phyloP scores from a whole-genome alignment of 2,888 invertebrate genomes.

The Drosophila kanekoi region DNA sequence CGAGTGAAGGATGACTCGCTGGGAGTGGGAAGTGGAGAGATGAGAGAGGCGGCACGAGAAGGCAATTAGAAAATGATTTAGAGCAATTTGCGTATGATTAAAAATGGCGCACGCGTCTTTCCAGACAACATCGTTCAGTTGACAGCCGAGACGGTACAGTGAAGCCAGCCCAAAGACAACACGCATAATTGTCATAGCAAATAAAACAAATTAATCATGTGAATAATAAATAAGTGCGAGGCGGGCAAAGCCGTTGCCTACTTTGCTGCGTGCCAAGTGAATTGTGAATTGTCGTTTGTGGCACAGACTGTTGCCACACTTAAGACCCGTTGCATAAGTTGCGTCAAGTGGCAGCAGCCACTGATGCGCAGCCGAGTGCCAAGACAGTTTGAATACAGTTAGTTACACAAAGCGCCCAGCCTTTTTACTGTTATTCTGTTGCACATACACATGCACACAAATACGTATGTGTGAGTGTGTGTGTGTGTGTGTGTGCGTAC shows the following conservation, averaged over 20 bases:
- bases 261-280: slow-evolving; percentile 16
- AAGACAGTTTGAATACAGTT: slow-evolving; percentile 72
- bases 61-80: slow-evolving; percentile 76
- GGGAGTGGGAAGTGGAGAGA: slow-evolving; percentile 7
- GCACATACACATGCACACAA: slow-evolving; percentile 1
- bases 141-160: slow-evolving; percentile 1
- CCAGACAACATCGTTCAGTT: slow-evolving; percentile 14
- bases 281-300: slow-evolving; percentile 3
- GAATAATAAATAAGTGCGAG: slow-evolving; percentile 31
- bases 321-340: slow-evolving; percentile 50
- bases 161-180: background rate
- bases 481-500: slow-evolving; percentile 19
- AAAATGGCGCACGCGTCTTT: slow-evolving; percentile 39
- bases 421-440: slow-evolving; percentile 63
- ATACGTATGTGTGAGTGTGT: background rate
- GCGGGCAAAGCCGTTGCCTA: slow-evolving; percentile 27
- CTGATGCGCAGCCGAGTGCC: slow-evolving; percentile 52
- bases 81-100: slow-evolving; percentile 66
- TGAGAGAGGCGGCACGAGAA: slow-evolving; percentile 11
- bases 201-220: slow-evolving; percentile 43
- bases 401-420: slow-evolving; percentile 63
- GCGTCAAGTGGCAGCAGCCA: slow-evolving; percentile 58
- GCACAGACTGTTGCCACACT: slow-evolving; percentile 13
- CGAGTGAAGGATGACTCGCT: slow-evolving; percentile 29
- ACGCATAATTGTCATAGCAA: slow-evolving; percentile 24